Evolutionary conservation across 2,888 invertebrate species (phyloP).

Genomic region (Campoletis raptor): DNA sequence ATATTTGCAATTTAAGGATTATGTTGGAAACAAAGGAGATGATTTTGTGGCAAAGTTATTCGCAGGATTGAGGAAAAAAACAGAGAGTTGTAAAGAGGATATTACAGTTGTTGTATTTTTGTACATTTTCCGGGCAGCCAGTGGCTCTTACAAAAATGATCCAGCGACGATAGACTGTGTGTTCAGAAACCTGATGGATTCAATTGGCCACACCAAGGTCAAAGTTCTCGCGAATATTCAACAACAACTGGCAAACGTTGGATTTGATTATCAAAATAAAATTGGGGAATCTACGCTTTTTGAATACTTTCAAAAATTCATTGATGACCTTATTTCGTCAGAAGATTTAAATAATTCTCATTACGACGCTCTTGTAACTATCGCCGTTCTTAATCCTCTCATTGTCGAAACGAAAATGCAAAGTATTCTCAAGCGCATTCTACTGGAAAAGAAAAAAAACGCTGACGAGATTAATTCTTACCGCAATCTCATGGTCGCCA

Average conservation of each 20-base stretch:
- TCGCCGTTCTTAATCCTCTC: conserved; percentile 79
- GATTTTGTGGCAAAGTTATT: conserved; percentile 67
- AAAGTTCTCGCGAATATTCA: conserved; percentile 71
- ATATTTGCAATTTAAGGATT: conserved; percentile 61
- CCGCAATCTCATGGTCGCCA: conserved; percentile 72
- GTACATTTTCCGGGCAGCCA: conserved; percentile 74
- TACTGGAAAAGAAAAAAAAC: conserved; percentile 68
- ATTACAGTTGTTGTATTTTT: conserved; percentile 68
- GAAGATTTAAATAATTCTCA: conserved; percentile 69
- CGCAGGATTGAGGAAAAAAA: conserved; percentile 68
- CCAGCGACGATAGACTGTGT: conserved; percentile 73
- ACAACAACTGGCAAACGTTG: conserved; percentile 72
- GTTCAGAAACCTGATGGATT: conserved; percentile 76
- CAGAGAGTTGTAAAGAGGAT: conserved; percentile 54
- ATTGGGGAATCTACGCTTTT: conserved; percentile 74
- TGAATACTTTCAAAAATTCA: conserved; percentile 74
- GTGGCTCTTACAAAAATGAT: conserved; percentile 73
- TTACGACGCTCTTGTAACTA: conserved; percentile 73
- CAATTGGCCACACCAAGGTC: conserved; percentile 68
- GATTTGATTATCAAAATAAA: conserved; percentile 78
- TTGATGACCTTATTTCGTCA: conserved; percentile 72
- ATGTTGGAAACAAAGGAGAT: conserved; percentile 50
- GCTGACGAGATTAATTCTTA: conserved; percentile 69
- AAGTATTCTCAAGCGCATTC: conserved; percentile 74
- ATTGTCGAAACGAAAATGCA: conserved; percentile 77